phyloP scores from a whole-genome alignment of 1,140 invertebrate genomes.

The Saccostrea cuccullata region DNA sequence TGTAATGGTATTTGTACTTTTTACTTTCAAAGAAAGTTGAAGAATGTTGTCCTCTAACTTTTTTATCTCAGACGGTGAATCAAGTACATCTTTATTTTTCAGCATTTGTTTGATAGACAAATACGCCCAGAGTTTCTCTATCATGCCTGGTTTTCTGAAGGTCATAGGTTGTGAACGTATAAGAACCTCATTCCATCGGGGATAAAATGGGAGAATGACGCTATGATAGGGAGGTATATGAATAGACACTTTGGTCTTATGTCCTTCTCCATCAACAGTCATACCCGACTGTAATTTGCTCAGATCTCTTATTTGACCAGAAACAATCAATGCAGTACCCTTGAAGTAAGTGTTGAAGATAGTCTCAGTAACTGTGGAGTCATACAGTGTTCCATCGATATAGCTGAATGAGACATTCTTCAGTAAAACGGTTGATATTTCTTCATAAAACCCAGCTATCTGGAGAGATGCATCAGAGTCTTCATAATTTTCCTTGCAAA shows the following conservation, averaged over 20 bases:
- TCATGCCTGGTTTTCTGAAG: slow-evolving; percentile 40
- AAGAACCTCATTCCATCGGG: not conserved
- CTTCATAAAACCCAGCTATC: slow-evolving; percentile 83
- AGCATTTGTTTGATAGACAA: slow-evolving; percentile 84
- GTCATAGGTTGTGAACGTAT: not conserved
- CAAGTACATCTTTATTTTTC: slow-evolving; percentile 71
- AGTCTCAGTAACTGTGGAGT: slow-evolving; percentile 62
- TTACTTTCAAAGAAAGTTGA: slow-evolving; percentile 66
- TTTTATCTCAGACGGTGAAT: slow-evolving; percentile 43
- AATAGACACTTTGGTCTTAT: not conserved
- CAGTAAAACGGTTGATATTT: slow-evolving; percentile 85
- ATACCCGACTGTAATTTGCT: not conserved
- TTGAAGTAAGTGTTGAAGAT: slow-evolving; percentile 59
- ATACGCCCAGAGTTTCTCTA: slow-evolving; percentile 86
- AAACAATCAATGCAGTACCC: slow-evolving; percentile 62
- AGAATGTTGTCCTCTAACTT: slow-evolving; percentile 60
- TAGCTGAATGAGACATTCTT: slow-evolving; percentile 84
- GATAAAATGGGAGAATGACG: not conserved
- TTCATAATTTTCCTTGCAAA: slow-evolving; percentile 87
- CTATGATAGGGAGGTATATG: not conserved
- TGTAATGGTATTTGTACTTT: not conserved
- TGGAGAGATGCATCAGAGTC: slow-evolving; percentile 84
- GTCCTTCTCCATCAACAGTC: not conserved
- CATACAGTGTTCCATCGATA: slow-evolving; percentile 64
- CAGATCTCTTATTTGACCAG: slow-evolving; percentile 55